Percentiles rank a stretch among this genome's conserved stretches.
Evolutionary conservation across 53 echinoderm and acorn worm species (phyloP).

Genomic region (Apostichopus leukothele): DNA sequence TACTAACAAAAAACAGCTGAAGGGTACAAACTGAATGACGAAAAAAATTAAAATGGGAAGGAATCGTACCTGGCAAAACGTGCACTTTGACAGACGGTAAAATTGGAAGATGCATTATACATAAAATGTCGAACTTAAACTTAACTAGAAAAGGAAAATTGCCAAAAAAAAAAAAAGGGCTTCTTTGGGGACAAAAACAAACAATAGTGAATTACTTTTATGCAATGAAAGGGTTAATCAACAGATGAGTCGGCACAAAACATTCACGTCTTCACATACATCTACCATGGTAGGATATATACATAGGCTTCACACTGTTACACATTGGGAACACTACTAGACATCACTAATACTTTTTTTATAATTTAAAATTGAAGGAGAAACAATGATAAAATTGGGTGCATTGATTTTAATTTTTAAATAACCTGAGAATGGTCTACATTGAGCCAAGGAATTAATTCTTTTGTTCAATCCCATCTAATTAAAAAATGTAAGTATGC

Average conservation of each 20-base stretch:
- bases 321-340: conserved; percentile 16
- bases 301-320: conserved; percentile 36
- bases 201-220: background rate
- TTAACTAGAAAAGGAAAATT: too few species aligned
- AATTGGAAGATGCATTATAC: background rate
- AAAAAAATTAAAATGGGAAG: background rate
- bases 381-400: background rate
- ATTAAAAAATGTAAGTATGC: too few species aligned
- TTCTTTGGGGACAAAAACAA: background rate
- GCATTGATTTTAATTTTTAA: too few species aligned
- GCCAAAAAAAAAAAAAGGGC: background rate
- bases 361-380: background rate
- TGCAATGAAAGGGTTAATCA: background rate
- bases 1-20: background rate
- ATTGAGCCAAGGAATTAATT: too few species aligned
- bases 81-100: background rate
- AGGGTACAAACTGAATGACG: background rate
- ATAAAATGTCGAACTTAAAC: background rate
- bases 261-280: conserved; percentile 13
- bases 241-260: conserved; percentile 38
- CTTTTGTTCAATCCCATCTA: too few species aligned
- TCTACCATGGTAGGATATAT: conserved; percentile 20
- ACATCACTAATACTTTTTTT: background rate
- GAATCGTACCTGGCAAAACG: too few species aligned
- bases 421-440: too few species aligned